Evolutionary conservation across 2,113 vertebrate genomes (phyloP), one percentile per base, ranked within the genome.

Genomic region (rat (Rattus norvegicus)): DNA sequence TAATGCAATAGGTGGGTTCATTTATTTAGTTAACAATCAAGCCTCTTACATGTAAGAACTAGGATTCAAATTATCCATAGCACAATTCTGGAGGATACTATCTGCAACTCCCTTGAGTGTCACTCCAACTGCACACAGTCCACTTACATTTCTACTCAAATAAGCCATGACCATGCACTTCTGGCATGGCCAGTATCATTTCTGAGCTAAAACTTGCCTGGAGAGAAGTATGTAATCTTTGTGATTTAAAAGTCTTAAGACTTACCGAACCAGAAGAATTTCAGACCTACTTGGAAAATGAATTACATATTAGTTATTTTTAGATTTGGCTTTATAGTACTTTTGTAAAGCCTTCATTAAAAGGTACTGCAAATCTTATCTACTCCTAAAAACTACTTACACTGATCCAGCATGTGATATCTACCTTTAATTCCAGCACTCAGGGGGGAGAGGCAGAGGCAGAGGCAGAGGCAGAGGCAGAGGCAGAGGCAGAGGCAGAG

Each of bases 1-100:
- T 97, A 98, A 90, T 96, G 26, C 52, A 93, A 49, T 9, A 94
- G 86, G 72, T 89, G 89, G 95, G 93, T 96, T 91, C 52, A 73
- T 73, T 90, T 76, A 95, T 90, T 96, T 92, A 91, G 92, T 95
- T 63, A 91, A 70, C 17, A 93, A 92, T 36, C 70, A 91, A 94
- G 43, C 63, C 79, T 61, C 47, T 76, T 72, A 11, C 30, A 33
- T 12, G 8, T 20, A 92, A 73, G 91, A 56, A 52, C 43, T 73
- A 33, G 93, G 92, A 95, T 83, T 94, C n/a, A 90, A 47, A 33
- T 70, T 72, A 33, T 84, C 95, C 33, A 28, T 3, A 47, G 89
- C 56, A 92, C 88, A 47, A 33, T 79, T 77, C 93, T 63, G 92
- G 88, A 69, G 52, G 91, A 88, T n/a, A 39, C 43, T 52, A 13